A percentile compares a stretch with the other conserved stretches of the same genome.
phyloP scores from a whole-genome alignment of 2,797 vertebrate species.

The Sebastes oblongus region DNA sequence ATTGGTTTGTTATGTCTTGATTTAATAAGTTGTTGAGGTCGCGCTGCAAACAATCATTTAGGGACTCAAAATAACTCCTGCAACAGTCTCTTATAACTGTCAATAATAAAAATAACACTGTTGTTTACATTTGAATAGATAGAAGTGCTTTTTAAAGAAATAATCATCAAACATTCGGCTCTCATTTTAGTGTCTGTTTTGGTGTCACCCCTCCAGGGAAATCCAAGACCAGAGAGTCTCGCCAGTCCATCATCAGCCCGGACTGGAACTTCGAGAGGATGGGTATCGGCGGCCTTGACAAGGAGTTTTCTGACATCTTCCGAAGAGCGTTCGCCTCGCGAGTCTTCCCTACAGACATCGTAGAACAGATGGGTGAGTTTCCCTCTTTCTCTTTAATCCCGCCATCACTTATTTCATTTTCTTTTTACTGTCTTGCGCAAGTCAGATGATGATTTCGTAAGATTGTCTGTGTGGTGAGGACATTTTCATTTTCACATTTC shows the following conservation, averaged over 20 bases:
- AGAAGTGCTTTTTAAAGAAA: background rate
- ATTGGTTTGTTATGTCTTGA: too few species aligned
- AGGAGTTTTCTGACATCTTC: conserved; percentile 96
- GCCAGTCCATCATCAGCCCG: conserved; percentile 97
- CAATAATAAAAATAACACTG: background rate
- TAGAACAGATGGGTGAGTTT: conserved; percentile 96
- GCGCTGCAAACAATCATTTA: background rate
- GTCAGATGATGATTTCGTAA: background rate
- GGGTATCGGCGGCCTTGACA: conserved; percentile 97
- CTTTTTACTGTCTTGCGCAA: background rate
- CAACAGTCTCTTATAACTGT: background rate
- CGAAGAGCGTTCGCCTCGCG: conserved; percentile 94
- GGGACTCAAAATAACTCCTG: background rate
- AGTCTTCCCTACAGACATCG: conserved; percentile 97
- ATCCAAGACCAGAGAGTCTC: conserved; percentile 91
- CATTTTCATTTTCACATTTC: background rate
- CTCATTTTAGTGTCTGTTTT: background rate
- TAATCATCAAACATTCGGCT: background rate
- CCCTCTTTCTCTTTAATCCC: background rate
- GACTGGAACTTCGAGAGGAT: conserved; percentile 99
- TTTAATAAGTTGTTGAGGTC: too few species aligned
- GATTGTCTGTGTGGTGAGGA: background rate
- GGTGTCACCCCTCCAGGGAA: conserved; percentile 81
- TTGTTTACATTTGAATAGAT: background rate
- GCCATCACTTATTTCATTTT: background rate